Evolutionary conservation across 2,113 vertebrate genomes (phyloP), one percentile per base, ranked within the genome.

Genomic region (Calypte anna): DNA sequence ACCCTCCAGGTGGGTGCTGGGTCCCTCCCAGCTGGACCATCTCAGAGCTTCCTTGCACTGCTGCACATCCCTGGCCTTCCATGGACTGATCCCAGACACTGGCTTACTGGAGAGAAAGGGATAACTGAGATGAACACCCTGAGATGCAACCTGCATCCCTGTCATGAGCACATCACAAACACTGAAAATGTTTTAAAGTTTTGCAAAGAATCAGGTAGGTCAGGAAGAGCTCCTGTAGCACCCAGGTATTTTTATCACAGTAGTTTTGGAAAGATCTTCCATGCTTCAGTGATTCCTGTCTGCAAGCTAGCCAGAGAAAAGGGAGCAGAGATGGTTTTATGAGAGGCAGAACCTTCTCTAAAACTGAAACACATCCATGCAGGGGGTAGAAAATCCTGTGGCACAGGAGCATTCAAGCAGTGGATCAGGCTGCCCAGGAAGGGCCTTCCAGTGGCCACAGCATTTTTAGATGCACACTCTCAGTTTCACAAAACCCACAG

Each of bases 401-500:
- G 64, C 27, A 6, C 0, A 25, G 46, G 24, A 72, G 51, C 30
- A 31, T 16, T 31, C 5, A 2, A 43, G 55, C 51, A 18, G 43
- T 6, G 16, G 15, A 36, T 13, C 21, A 2, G 0, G 0, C n/a
- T 50, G 51, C 28, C 61, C 61, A 46, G 1, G 0, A 23, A 58
- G 58, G 48, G 46, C 25, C 72, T 61, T 75, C 63, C 51, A 33
- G 68, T 8, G 40, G 44, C 61, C 67, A 14, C 50, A 27, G n/a
- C 48, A 14, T 24, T 50, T 44, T 46, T 5, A 19, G 48, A 7
- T 11, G 31, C 22, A 28, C 62, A 10, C 46, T 79, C 62, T 28
- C 43, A 66, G 10, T 12, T 70, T 28, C 64, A 53, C 55, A 58
- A 79, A 48, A 88, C 43, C 40, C n/a, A 36, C 8, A n/a, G 18